Evolutionary conservation across 1,140 invertebrate genomes (phyloP).

Genomic region (Calycopis cecrops): DNA sequence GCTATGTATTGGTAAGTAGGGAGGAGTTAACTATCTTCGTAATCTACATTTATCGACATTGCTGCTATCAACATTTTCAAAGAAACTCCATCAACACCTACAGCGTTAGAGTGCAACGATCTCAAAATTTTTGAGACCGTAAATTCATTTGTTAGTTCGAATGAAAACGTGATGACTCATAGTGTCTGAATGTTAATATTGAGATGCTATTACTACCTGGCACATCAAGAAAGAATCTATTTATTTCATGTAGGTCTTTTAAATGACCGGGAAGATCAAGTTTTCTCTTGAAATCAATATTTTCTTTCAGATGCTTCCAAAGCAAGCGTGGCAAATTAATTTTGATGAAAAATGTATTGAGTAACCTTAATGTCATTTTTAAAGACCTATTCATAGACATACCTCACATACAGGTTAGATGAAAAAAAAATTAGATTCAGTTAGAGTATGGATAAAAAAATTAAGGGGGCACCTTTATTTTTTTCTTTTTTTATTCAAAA

Average conservation of each 20-base stretch:
- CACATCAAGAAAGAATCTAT: slow-evolving; percentile 22
- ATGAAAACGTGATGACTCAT: too few relatives aligned
- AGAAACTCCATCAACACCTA: slow-evolving; percentile 24
- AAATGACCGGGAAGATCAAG: too few relatives aligned
- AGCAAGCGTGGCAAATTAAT: too few relatives aligned
- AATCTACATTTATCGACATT: background rate
- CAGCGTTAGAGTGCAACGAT: slow-evolving; percentile 18
- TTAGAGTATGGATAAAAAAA: too few relatives aligned
- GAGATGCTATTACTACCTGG: slow-evolving; percentile 12
- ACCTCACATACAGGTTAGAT: too few relatives aligned
- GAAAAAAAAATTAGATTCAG: too few relatives aligned
- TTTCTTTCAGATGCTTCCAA: slow-evolving; percentile 11
- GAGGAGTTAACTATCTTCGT: slow-evolving; percentile 16
- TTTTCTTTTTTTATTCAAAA: too few relatives aligned
- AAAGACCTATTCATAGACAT: too few relatives aligned
- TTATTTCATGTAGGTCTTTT: slow-evolving; percentile 17
- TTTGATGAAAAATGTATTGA: too few relatives aligned
- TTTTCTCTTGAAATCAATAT: slow-evolving; percentile 1
- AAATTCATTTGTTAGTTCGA: background rate
- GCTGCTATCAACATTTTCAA: slow-evolving; percentile 15
- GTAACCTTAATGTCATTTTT: too few relatives aligned
- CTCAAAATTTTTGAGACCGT: slow-evolving; percentile 17
- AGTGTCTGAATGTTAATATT: too few relatives aligned
- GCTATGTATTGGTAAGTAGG: slow-evolving; percentile 1
- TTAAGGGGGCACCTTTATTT: too few relatives aligned